Evolutionary conservation across 2,888 invertebrate genomes (phyloP).

Genomic region (Acleris sparsana): DNA sequence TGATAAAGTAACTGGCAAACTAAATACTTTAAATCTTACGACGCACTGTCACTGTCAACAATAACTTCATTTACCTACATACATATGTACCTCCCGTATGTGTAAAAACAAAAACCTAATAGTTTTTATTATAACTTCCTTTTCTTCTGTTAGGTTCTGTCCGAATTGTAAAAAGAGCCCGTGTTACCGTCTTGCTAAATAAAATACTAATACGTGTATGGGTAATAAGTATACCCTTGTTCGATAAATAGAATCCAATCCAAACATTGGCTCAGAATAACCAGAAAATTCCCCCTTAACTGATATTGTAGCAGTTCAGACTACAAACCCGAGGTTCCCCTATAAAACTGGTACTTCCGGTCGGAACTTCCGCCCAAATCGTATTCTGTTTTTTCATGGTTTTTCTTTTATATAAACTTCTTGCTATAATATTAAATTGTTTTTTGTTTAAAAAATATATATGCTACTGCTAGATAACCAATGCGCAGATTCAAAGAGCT

Average conservation of each 20-base stretch:
- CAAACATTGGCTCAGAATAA: slow-evolving; percentile 9
- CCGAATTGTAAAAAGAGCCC: no score
- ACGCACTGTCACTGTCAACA: no score
- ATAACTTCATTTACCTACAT: no score
- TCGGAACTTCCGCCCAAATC: slow-evolving; percentile 11
- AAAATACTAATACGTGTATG: no score
- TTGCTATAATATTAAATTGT: neutral
- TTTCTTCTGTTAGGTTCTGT: no score
- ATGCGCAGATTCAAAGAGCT: neutral
- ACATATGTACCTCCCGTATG: no score
- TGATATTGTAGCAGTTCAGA: slow-evolving; percentile 17
- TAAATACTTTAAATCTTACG: no score
- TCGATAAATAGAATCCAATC: slow-evolving; percentile 2
- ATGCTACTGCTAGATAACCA: neutral
- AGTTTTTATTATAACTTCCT: no score
- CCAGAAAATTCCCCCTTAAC: slow-evolving; percentile 20
- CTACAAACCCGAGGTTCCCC: slow-evolving; percentile 21
- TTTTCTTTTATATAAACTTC: neutral
- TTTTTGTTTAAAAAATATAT: neutral
- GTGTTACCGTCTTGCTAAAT: no score
- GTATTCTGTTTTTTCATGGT: slow-evolving; percentile 1
- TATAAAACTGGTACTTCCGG: slow-evolving; percentile 21
- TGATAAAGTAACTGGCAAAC: no score
- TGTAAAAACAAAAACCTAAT: no score
- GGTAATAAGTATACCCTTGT: neutral